Evolutionary conservation across 2,888 invertebrate species (phyloP).

Genomic region (Diarsia rubi): DNA sequence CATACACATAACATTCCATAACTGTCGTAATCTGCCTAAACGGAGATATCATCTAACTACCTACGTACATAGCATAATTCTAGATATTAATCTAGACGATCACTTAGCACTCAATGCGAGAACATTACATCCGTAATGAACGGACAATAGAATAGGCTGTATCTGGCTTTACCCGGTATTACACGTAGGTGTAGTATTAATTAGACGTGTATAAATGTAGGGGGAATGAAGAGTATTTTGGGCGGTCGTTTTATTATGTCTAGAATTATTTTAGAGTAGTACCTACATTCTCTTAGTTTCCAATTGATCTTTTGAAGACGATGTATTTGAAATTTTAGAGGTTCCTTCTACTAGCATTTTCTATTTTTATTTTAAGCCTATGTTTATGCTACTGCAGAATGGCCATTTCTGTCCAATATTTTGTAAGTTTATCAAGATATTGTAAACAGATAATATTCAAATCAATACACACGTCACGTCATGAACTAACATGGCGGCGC

Average conservation of each 20-base stretch:
- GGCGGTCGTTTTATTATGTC: not conserved
- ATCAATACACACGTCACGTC: no score
- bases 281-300: not conserved
- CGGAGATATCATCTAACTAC: slow-evolving; percentile 5
- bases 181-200: slow-evolving; percentile 18
- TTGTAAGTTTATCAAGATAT: slow-evolving; percentile 17
- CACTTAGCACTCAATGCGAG: slow-evolving; percentile 56
- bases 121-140: slow-evolving; percentile 51
- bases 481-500: no score
- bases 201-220: slow-evolving; percentile 7
- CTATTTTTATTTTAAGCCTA: no score
- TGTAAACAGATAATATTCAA: slow-evolving; percentile 16
- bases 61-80: slow-evolving; percentile 18
- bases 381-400: no score
- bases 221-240: not conserved
- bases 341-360: not conserved
- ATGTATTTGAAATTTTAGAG: not conserved
- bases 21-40: slow-evolving; percentile 5
- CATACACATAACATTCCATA: not conserved
- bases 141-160: slow-evolving; percentile 49
- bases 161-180: slow-evolving; percentile 30
- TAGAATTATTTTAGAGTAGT: not conserved
- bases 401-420: slow-evolving; percentile 41
- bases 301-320: not conserved
- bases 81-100: slow-evolving; percentile 51